Conservation (phyloP, 2,888 invertebrate genomes). For the Hydraecia micacea region DNA sequence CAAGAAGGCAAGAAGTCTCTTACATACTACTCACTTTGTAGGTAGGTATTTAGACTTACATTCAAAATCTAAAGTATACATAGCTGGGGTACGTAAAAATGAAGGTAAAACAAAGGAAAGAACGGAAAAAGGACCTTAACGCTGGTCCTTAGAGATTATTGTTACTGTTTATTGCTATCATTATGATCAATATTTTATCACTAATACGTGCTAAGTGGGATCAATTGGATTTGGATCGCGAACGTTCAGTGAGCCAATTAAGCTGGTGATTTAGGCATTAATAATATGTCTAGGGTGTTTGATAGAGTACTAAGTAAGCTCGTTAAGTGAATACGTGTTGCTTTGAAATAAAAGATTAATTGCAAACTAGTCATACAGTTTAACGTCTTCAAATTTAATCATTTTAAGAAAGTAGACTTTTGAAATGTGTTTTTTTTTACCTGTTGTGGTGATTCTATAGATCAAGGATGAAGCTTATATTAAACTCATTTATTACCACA, state of each 20-base stretch:
- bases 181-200: slow-evolving; percentile 59
- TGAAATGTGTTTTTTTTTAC: not conserved
- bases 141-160: slow-evolving; percentile 59
- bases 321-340: not conserved
- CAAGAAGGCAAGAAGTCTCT: slow-evolving; percentile 2
- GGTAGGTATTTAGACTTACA: slow-evolving; percentile 4
- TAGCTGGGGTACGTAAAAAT: slow-evolving; percentile 6
- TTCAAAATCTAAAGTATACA: slow-evolving; percentile 21
- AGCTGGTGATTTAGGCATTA: slow-evolving; percentile 24
- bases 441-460: not conserved
- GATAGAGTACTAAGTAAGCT: not conserved
- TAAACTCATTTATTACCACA: not conserved
- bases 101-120: slow-evolving; percentile 25
- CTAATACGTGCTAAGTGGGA: slow-evolving; percentile 61
- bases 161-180: slow-evolving; percentile 59
- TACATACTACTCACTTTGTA: slow-evolving; percentile 6
- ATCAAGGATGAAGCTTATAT: not conserved
- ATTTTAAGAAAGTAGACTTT: not conserved
- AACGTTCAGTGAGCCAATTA: slow-evolving; percentile 39
- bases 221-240: slow-evolving; percentile 44
- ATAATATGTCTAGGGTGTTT: not conserved
- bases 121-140: slow-evolving; percentile 21
- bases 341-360: not conserved
- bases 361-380: not conserved
- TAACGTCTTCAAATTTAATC: not conserved